Evolutionary conservation across 2,888 invertebrate genomes (phyloP), one percentile per base, ranked within the genome.

Genomic region (Drosophila meridiana): DNA sequence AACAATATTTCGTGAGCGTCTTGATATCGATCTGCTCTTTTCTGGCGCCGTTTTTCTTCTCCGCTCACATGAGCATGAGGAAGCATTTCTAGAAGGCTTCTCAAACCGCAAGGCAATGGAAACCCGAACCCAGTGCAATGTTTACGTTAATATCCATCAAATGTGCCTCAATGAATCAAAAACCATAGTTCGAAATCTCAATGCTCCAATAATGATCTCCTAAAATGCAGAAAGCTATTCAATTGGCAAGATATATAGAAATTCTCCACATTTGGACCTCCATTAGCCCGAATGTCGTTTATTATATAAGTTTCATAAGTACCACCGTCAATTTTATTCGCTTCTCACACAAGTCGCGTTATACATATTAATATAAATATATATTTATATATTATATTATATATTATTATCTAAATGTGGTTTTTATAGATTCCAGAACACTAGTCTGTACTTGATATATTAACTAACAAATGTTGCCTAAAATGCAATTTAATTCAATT

Each of bases 321-420:
- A 89, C 91, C 89, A 89, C 89, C 91, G 89, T 90, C 82, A 83
- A 90, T 64, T 90, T 88, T 86, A 90, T 78, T 82, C 82, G 83
- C 83, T 91, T 89, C 77, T 71, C 80, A 82, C 91, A 71, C 70
- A 72, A 83, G 81, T 80, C 89, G 86, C 80, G 86, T 83, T 77
- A 76, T 76, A 79, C 48, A 71, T 60, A 72, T 82, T 64, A 66
- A 26, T 26, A 34, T 57, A 34, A 45, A 34, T 14, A 36, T 36
- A 43, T 73, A 70, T 76, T 50, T 73, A 69, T 55, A 76, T 64
- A 65, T 43, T 59, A 47, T 58, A 73, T 52, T 62, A 45, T 34
- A 58, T 58, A 3, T 9, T 76, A 71, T 74, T 70, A 83, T 77
- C 59, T 73, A 59, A 72, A 55, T 74, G 76, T 69, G 47, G 78